Conservation (phyloP, 37 sponge, comb jelly and placozoan genomes). For the Diacarnus erythraeanus region DNA sequence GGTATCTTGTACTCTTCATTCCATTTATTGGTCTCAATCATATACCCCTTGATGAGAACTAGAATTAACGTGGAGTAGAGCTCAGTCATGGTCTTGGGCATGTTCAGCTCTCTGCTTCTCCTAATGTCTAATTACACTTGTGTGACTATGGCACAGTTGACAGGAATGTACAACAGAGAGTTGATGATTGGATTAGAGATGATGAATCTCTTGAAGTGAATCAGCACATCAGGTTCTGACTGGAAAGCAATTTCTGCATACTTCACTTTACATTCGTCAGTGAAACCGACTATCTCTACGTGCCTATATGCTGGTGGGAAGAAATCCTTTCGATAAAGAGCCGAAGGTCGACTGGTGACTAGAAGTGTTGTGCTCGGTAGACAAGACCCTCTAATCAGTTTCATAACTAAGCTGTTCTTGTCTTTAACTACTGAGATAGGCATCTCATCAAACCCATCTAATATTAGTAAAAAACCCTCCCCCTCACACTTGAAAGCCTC, state of each 20-base stretch:
- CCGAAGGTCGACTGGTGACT: constrained; percentile 42
- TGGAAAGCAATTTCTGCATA: not conserved
- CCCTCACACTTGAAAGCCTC: not conserved
- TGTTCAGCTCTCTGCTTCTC: not conserved
- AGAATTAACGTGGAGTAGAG: constrained; percentile 19
- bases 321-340: not conserved
- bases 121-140: not conserved
- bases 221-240: not conserved
- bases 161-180: constrained; percentile 29
- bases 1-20: not conserved
- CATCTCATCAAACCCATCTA: constrained; percentile 49
- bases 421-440: not conserved
- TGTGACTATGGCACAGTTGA: constrained; percentile 19
- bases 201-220: constrained; percentile 4
- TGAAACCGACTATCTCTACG: constrained; percentile 35
- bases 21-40: not conserved
- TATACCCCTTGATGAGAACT: not conserved
- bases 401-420: not conserved
- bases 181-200: constrained; percentile 3
- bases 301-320: not conserved
- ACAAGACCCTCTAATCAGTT: not conserved
- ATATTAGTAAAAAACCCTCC: constrained; percentile 8
- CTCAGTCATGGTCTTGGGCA: constrained; percentile 34
- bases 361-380: constrained; percentile 14
- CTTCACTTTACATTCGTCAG: not conserved